These are phyloP conservation scores for Bucco capensis DNA, from an alignment of 2,113 vertebrate genomes.

Conservation along the genomic window DNA sequence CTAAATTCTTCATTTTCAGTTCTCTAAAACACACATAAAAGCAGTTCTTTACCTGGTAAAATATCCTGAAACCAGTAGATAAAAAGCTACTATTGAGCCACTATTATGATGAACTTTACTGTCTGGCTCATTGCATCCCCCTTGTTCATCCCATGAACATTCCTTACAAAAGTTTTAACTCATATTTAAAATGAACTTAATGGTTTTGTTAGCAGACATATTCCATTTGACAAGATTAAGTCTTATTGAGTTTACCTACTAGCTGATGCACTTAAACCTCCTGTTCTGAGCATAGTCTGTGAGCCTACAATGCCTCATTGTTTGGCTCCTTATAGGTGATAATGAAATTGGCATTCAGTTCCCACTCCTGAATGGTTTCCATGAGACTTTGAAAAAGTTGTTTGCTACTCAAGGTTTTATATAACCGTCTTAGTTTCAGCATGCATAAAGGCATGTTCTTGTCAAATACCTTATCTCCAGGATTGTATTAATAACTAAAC, in stretches of 20 bases:
- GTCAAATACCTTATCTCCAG: constrained; percentile 64
- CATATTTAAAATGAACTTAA: not conserved
- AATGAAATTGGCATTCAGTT: constrained; percentile 30
- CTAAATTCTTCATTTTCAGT: not conserved
- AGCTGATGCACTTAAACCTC: not conserved
- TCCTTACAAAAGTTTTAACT: not conserved
- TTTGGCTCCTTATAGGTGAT: constrained; percentile 45
- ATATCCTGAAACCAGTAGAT: not conserved
- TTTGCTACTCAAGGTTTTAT: constrained; percentile 53
- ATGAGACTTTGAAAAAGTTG: constrained; percentile 3
- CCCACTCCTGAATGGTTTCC: constrained; percentile 36
- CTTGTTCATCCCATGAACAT: not conserved
- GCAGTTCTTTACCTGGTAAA: not conserved
- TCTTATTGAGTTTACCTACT: not conserved
- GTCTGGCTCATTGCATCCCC: not conserved
- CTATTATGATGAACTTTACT: not conserved
- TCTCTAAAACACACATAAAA: not conserved
- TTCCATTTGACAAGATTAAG: not conserved
- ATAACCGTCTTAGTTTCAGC: constrained; percentile 43
- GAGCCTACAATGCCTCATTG: constrained; percentile 56
- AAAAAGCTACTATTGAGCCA: not conserved
- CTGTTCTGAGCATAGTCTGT: not conserved
- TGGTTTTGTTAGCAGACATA: not conserved
- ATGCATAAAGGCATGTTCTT: constrained; percentile 43
- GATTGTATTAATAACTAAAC: constrained; percentile 42